Base-by-base conservation (phyloP, 2,113 vertebrate species). In the Gavia stellata region DNA sequence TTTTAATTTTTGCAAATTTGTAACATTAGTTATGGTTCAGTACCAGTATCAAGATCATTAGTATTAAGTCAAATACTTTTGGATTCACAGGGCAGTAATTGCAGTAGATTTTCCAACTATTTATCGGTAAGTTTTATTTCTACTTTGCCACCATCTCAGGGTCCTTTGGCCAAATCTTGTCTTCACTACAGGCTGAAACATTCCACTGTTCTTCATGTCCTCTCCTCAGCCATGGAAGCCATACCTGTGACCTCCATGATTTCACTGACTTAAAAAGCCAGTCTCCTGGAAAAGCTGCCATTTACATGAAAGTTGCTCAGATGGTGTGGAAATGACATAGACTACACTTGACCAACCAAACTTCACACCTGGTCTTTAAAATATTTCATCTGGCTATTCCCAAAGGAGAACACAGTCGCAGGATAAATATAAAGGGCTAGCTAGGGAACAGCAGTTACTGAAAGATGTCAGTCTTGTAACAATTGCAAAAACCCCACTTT, bases 1-100 rank as follows among this genome's bases (percentile, higher is more conserved):
- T 98, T 98, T 94, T 98, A 98, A 98, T 98, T 98, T 98, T 98
- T 98, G 97, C 98, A 98, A 98, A 98, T 98, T 98, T 98, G 96
- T 97, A 92, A 97, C 98, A 98, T 98, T 98, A 98, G 98, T 98
- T 98, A 98, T 98, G 98, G 98, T 98, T 98, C 98, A 98, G 92
- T 97, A 97, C 95, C 97, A 97, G 97, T 98, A 98, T 96, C 97
- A 98, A 98, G 98, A 98, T 97, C 97, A 97, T 98, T 98, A 98
- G 96, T 96, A 95, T 96, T 94, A 98, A 98, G 97, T 98, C 92
- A 98, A 97, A 98, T 97, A 97, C 97, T 98, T 98, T 92, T 96
- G 95, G 95, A 98, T 97, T 98, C 98, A 97, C 97, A 95, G 95
- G 97, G 73, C 96, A 97, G 97, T 97, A 98, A 98, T 98, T 98